Evolutionary conservation across 1,140 invertebrate species (phyloP), one percentile per base, ranked within the genome.

Genomic region (Drosophila melanogaster): DNA sequence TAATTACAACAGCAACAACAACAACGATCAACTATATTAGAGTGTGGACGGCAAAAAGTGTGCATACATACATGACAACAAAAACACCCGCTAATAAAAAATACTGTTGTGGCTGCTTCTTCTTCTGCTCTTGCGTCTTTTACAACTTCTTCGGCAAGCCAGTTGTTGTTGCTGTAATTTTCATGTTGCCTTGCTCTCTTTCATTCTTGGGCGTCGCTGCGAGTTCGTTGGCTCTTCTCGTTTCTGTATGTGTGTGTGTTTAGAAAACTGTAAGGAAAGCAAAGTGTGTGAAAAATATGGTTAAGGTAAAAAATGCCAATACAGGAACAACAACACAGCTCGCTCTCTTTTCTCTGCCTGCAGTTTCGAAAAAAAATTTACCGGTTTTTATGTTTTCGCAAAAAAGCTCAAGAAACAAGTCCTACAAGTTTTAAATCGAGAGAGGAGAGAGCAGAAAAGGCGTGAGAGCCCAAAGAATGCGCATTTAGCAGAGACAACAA

Each of bases 191-290:
- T 87, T 89, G 76, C 77, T 60, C 70, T 79, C 70, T 70, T 89
- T 89, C 76, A 84, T 87, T 87, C 84, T 87, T 87, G 85, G 84
- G 84, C 84, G 84, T 87, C 84, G 85, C 85, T 72, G 79, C 58
- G 79, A 83, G 83, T 87, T 87, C 83, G 83, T 89, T 87, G 83
- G 61, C 70, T 78, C 59, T 74, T 72, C 54, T 77, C 57, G 43
- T 57, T 51, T 60, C 22, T 64, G 46, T 58, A 61, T 65, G 51
- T 57, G 51, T 79, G 78, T 53, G 78, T 86, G 83, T 87, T 87
- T 87, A 89, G 79, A 90, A 89, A 89, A 84, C 76, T 89, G 77
- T 79, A 90, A 89, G 85, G 72, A 90, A 80, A 89, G 79, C 79
- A 61, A 37, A 84, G 73, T 89, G 80, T 85, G 84, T 84, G 79